Base-by-base conservation (phyloP, 2,888 invertebrate genomes). In the Platycheirus albimanus region DNA sequence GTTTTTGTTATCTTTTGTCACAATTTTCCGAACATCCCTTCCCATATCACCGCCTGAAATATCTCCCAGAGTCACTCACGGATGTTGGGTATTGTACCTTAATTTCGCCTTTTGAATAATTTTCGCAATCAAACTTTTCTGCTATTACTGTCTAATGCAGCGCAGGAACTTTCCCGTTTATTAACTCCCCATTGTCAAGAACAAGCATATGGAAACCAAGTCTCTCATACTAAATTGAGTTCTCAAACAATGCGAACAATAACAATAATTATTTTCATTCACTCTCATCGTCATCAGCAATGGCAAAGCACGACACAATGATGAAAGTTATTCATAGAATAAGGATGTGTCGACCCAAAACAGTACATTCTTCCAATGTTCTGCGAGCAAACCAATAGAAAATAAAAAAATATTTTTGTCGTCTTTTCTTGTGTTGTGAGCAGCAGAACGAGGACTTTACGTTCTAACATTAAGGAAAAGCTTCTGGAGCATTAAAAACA, bases 101-200 rank as follows among this genome's bases (percentile, higher is more conserved):
- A n/a, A n/a, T n/a, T n/a, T n/a, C n/a, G n/a, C n/a, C n/a, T n/a
- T n/a, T n/a, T 15, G 5, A 51, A 5, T 49, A 2, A 51, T 78
- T 56, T 64, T 72, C 58, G 49, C 64, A 72, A 78, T 72, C 78
- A 72, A 78, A 72, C 51, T 72, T 64, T 66, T 52, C 47, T 15
- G 8, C 52, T 47, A 11, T 33, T 47, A 45, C 47, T 47, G 33
- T 20, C 41, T 30, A 41, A 47, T 66, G 45, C 64, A 66, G 66
- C 67, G 66, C 66, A 71, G 47, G 54, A 52, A 80, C 47, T 61
- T 71, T 76, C 54, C 67, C 66, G 81, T 71, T 81, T 81, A 81
- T 81, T 81, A 81, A 81, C 71, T 71, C 76, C 61, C 81, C 54
- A 81, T 81, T 81, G 81, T 77, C 66, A 64, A 19, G 38, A 20